phyloP scores from a whole-genome alignment of 2,888 invertebrate genomes.

The Agelastica alni region DNA sequence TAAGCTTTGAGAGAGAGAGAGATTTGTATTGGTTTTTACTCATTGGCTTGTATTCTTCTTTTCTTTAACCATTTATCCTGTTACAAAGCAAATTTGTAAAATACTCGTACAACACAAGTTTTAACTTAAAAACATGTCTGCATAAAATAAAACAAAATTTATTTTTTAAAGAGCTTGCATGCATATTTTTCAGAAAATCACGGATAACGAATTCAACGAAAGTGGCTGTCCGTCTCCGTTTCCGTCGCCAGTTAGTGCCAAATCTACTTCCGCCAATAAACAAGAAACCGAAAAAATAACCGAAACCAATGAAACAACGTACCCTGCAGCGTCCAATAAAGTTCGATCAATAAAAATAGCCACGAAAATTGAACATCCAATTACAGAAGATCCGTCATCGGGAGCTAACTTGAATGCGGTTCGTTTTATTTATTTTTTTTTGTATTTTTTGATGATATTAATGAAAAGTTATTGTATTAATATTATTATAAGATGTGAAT shows the following conservation, averaged over 20 bases:
- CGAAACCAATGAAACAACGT: background rate
- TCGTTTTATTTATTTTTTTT: background rate
- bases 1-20: no score
- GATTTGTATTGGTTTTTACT: no score
- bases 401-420: constrained; percentile 8
- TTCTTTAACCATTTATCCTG: no score
- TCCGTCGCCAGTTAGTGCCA: constrained; percentile 36
- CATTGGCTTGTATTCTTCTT: no score
- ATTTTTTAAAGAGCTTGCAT: background rate
- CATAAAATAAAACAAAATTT: constrained; percentile 6
- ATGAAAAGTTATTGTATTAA: no score
- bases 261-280: background rate
- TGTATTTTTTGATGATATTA: background rate
- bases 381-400: background rate
- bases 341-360: background rate
- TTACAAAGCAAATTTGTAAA: no score
- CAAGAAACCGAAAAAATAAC: background rate
- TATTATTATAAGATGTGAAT: no score
- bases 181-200: constrained; percentile 27
- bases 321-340: background rate
- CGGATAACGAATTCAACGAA: constrained; percentile 32
- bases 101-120: no score
- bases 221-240: constrained; percentile 36
- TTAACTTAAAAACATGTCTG: no score
- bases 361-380: constrained; percentile 1